Evolutionary conservation across 1,140 invertebrate genomes (phyloP).

Genomic region (Drosophila quadrilineata): DNA sequence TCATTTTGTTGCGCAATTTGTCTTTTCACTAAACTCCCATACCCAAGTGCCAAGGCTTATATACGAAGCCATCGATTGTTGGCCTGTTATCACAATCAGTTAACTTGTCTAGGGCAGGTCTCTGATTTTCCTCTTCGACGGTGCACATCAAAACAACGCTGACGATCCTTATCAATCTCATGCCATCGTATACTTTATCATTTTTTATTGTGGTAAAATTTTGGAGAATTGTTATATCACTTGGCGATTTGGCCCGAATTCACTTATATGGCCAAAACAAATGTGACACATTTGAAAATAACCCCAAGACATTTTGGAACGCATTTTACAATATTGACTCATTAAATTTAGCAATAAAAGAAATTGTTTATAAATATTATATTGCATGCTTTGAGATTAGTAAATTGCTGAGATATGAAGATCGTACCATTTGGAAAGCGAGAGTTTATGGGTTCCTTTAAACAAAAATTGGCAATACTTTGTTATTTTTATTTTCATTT

Average conservation of each 20-base stretch:
- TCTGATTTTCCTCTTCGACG: slow-evolving; percentile 33
- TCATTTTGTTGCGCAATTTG: slow-evolving; percentile 44
- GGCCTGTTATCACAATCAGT: slow-evolving; percentile 24
- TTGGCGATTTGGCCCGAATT: slow-evolving; percentile 3
- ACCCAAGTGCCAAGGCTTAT: slow-evolving; percentile 32
- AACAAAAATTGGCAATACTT: too few species aligned
- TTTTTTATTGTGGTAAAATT: slow-evolving; percentile 45
- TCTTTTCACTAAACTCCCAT: slow-evolving; percentile 23
- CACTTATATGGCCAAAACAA: slow-evolving; percentile 28
- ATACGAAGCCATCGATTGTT: slow-evolving; percentile 35
- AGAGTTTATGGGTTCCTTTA: too few species aligned
- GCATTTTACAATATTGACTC: slow-evolving; percentile 25
- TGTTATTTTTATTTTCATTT: too few species aligned
- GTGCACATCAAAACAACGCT: neutral
- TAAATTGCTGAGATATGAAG: too few species aligned
- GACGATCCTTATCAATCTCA: slow-evolving; percentile 37
- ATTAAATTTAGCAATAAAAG: slow-evolving; percentile 11
- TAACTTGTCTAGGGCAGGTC: slow-evolving; percentile 13
- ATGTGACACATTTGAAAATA: slow-evolving; percentile 41
- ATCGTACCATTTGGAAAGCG: too few species aligned
- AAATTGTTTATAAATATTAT: neutral
- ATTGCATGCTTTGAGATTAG: too few species aligned
- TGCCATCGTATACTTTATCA: slow-evolving; percentile 25
- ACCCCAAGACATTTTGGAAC: slow-evolving; percentile 1
- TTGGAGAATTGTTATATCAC: slow-evolving; percentile 44